Percentiles rank a stretch among this genome's conserved stretches.
Evolutionary conservation across 1,140 invertebrate genomes (phyloP).

Genomic region (Popillia japonica): DNA sequence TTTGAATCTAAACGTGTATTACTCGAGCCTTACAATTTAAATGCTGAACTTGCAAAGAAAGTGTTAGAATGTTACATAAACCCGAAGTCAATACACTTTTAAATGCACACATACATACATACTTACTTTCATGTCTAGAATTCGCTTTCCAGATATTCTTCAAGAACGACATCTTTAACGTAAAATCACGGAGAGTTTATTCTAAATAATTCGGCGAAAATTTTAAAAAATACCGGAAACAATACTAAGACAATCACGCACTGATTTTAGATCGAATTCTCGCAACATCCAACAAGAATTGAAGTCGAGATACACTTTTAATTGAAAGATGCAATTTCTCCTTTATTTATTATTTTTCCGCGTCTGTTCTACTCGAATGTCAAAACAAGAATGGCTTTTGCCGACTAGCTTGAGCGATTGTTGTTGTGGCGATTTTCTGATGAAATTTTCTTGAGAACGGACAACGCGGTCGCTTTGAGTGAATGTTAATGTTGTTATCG

Average conservation of each 20-base stretch:
- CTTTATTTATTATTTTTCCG: neutral
- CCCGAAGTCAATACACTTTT: constrained; percentile 20
- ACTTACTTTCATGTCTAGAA: constrained; percentile 34
- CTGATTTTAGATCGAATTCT: neutral
- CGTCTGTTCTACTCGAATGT: constrained; percentile 19
- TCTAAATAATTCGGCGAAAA: neutral
- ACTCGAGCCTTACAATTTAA: neutral
- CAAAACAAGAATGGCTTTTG: constrained; percentile 30
- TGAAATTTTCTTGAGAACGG: constrained; percentile 26
- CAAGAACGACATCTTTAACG: constrained; percentile 9
- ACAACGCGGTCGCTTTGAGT: neutral
- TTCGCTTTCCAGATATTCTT: constrained; percentile 33
- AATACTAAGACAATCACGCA: neutral
- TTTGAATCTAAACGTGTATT: too few relatives aligned
- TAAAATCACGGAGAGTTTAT: neutral
- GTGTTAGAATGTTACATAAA: constrained; percentile 19
- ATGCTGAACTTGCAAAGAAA: constrained; percentile 16
- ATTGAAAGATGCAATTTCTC: neutral
- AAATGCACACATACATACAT: neutral
- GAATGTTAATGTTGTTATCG: neutral
- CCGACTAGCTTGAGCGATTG: neutral
- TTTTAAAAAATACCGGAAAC: neutral
- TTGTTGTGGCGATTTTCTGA: constrained; percentile 27
- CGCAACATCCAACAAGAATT: neutral
- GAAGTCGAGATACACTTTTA: neutral